Conservation (phyloP, 2,113 vertebrate genomes). For the Cricetomys ansorgei region DNA sequence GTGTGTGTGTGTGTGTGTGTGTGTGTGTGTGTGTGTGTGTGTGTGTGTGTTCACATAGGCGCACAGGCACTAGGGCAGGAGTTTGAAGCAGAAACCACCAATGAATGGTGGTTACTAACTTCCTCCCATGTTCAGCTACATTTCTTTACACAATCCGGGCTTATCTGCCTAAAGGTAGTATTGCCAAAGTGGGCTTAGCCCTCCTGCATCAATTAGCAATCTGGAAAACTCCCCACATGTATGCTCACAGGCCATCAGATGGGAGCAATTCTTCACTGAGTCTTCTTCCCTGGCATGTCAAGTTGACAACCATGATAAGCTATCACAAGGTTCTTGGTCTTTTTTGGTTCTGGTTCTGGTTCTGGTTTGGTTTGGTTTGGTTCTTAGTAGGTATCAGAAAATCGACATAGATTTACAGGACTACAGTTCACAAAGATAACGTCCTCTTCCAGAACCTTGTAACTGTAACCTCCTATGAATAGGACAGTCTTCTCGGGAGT, state of each 20-base stretch:
- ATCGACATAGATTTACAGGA: not conserved
- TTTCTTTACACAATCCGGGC: not conserved
- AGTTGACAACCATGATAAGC: not conserved
- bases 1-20: not conserved
- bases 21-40: not conserved
- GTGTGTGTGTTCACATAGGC: not conserved
- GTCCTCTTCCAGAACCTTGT: not conserved
- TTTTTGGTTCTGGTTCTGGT: no score
- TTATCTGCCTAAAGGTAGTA: not conserved
- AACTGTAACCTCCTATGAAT: not conserved
- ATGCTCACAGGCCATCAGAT: not conserved
- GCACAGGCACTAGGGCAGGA: not conserved
- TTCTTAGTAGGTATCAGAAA: constrained; percentile 12
- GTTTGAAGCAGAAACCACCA: not conserved
- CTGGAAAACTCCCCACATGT: not conserved
- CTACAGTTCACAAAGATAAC: not conserved
- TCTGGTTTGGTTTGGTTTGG: not conserved
- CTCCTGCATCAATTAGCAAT: not conserved
- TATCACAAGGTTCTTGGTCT: not conserved
- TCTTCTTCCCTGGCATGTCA: not conserved
- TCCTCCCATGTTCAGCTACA: not conserved
- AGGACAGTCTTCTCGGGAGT: not conserved
- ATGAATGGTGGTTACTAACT: not conserved
- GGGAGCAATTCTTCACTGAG: not conserved
- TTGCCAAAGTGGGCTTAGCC: not conserved